A percentile compares a stretch with the other conserved stretches of the same genome.
These are phyloP conservation scores for Cerastoderma edule DNA, from an alignment of 2,888 invertebrate genomes.

Conservation along the genomic window DNA sequence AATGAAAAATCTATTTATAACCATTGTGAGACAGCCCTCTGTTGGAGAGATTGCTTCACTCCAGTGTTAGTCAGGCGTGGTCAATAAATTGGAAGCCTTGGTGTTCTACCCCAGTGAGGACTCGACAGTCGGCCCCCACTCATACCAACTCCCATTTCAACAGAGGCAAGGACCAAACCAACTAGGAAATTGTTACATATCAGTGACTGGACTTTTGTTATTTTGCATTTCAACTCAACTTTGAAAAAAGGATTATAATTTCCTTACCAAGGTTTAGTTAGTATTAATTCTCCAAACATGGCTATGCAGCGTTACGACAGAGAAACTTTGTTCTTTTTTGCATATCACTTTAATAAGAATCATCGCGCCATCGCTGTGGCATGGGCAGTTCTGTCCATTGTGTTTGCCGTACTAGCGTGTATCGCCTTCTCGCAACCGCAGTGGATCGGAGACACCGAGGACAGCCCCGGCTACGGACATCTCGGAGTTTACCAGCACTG, in stretches of 20 bases:
- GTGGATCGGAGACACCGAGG: slow-evolving; percentile 83
- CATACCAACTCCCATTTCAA: background rate
- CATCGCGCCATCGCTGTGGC: slow-evolving; percentile 93
- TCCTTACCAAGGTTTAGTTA: too few species aligned
- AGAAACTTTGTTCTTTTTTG: slow-evolving; percentile 62
- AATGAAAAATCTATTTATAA: slow-evolving; percentile 17
- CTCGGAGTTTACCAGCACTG: slow-evolving; percentile 97
- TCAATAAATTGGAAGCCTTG: slow-evolving; percentile 46
- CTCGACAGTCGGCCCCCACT: slow-evolving; percentile 22
- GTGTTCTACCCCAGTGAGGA: slow-evolving; percentile 27
- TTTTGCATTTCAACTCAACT: background rate
- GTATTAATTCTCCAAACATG: too few species aligned
- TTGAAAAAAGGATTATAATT: background rate
- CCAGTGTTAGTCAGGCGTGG: slow-evolving; percentile 49
- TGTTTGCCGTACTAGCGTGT: slow-evolving; percentile 96
- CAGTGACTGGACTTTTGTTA: slow-evolving; percentile 9
- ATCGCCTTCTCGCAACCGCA: slow-evolving; percentile 96
- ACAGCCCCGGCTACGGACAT: slow-evolving; percentile 89
- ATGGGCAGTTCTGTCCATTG: slow-evolving; percentile 98
- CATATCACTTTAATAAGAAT: slow-evolving; percentile 81
- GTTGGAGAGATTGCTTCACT: slow-evolving; percentile 25
- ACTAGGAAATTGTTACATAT: slow-evolving; percentile 4
- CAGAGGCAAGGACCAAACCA: background rate
- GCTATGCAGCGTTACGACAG: slow-evolving; percentile 54
- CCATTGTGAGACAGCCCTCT: slow-evolving; percentile 13